Conservation (phyloP, 2,113 vertebrate genomes). For the Hymenochirus boettgeri region DNA sequence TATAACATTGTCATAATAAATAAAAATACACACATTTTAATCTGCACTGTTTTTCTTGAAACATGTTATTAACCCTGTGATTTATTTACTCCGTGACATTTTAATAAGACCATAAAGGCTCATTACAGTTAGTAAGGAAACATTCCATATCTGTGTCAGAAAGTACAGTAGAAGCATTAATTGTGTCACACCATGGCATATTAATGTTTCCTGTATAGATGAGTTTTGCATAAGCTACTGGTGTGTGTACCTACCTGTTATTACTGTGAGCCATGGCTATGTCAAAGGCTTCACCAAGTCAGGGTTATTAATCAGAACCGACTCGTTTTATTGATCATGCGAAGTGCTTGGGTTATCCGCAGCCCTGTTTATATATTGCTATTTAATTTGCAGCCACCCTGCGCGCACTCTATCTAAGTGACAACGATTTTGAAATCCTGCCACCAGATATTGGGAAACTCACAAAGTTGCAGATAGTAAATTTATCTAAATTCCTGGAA, state of each 20-base stretch:
- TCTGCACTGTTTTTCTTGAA: no score
- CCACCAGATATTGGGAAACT: conserved; percentile 94
- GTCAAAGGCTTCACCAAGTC: conserved; percentile 66
- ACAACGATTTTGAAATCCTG: conserved; percentile 96
- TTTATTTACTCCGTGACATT: not conserved
- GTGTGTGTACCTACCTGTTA: conserved; percentile 67
- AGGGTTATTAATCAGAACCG: conserved; percentile 76
- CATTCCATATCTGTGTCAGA: conserved; percentile 25
- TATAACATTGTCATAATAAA: no score
- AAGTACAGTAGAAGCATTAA: conserved; percentile 58
- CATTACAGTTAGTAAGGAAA: not conserved
- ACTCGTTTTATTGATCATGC: conserved; percentile 73
- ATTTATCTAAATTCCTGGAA: conserved; percentile 85
- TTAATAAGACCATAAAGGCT: conserved; percentile 3
- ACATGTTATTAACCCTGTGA: no score
- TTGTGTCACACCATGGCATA: conserved; percentile 59
- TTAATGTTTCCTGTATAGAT: conserved; percentile 58
- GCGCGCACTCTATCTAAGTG: conserved; percentile 97
- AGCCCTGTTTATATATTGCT: conserved; percentile 71
- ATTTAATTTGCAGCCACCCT: conserved; percentile 93
- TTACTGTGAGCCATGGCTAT: conserved; percentile 59
- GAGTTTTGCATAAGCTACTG: conserved; percentile 58
- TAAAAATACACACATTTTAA: no score
- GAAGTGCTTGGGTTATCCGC: conserved; percentile 58
- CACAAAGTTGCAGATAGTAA: conserved; percentile 97